phyloP scores from a whole-genome alignment of 1,140 invertebrate genomes.

The Cryptotermes secundus region DNA sequence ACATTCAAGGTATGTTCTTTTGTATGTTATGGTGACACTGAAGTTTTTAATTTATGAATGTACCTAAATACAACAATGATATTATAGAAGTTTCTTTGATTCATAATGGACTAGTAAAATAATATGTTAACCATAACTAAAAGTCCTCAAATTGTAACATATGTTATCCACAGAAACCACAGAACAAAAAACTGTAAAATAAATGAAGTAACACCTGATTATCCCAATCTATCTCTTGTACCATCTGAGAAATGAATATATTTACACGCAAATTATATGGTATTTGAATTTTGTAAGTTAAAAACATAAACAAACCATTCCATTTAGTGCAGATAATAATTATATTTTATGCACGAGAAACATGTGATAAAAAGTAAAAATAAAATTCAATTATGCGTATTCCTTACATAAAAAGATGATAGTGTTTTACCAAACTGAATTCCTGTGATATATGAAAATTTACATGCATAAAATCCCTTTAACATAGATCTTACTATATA shows the following conservation, averaged over 20 bases:
- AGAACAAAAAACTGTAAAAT: no score
- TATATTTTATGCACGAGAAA: background rate
- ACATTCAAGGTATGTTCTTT: background rate
- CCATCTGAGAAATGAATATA: background rate
- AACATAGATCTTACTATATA: no score
- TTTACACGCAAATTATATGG: background rate
- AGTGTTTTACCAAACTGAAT: background rate
- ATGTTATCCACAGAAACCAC: background rate
- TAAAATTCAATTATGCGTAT: background rate
- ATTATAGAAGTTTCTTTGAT: background rate
- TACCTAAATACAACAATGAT: background rate
- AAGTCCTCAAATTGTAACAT: background rate
- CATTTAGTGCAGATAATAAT: background rate
- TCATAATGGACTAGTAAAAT: background rate
- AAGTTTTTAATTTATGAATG: background rate
- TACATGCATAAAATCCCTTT: background rate
- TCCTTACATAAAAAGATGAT: background rate
- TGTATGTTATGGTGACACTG: background rate
- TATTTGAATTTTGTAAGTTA: background rate
- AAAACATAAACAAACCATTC: background rate
- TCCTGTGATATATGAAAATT: background rate
- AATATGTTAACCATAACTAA: no score
- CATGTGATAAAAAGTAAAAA: background rate
- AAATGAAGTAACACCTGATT: no score
- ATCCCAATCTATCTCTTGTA: background rate